Evolutionary conservation across 37 sponge, comb jelly and placozoan genomes (phyloP).

Genomic region (Geodia barretti): DNA sequence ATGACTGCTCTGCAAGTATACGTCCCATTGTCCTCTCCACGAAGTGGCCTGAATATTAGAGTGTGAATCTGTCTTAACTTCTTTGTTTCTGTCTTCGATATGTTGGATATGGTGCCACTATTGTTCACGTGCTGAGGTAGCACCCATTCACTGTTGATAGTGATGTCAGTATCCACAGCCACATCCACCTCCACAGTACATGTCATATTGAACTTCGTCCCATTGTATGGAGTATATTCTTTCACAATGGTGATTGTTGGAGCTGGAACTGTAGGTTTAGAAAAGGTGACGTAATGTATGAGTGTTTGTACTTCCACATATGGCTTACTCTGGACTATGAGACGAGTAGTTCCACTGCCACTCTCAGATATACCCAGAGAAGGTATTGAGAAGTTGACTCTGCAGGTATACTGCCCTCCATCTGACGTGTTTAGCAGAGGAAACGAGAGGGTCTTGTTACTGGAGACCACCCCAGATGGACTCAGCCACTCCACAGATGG

Average conservation of each 20-base stretch:
- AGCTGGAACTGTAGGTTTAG: neutral
- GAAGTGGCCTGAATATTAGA: constrained; percentile 1
- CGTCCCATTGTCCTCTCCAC: neutral
- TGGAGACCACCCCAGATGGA: neutral
- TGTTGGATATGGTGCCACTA: neutral
- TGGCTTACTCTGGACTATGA: constrained; percentile 33
- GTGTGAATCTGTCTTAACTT: neutral
- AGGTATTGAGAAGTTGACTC: constrained; percentile 12
- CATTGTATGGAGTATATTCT: neutral
- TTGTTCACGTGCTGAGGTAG: neutral
- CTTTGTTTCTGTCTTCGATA: neutral
- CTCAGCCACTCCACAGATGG: constrained; percentile 29
- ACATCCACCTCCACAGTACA: constrained; percentile 2
- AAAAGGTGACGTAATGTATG: neutral
- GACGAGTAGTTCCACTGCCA: neutral
- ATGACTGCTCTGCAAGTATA: constrained; percentile 7
- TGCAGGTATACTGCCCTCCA: constrained; percentile 46
- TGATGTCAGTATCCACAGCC: constrained; percentile 26
- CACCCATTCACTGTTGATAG: constrained; percentile 10
- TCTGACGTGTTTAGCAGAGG: constrained; percentile 23
- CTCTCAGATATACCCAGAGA: neutral
- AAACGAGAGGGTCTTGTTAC: constrained; percentile 3
- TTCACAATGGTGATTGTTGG: neutral
- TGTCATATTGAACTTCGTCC: constrained; percentile 2
- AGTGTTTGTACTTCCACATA: neutral